Evolutionary conservation across 2,113 vertebrate genomes (phyloP), one percentile per base, ranked within the genome.

Genomic region (Gavia stellata): DNA sequence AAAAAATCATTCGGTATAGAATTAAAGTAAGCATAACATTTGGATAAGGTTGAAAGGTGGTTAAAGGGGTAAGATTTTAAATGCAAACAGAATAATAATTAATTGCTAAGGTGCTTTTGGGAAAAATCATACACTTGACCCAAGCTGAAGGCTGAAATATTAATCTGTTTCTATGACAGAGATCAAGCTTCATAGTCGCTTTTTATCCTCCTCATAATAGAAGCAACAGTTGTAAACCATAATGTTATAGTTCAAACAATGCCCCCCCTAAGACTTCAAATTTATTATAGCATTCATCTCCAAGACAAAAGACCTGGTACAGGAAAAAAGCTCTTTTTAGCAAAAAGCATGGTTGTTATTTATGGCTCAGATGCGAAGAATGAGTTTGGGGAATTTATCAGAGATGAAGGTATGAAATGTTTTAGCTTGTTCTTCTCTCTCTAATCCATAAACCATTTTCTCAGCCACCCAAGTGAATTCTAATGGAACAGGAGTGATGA

Each of bases 401-500:
- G 98, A 98, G 98, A 98, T 98, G 98, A 98, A 98, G 97, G 98
- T 98, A 98, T 98, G 98, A 98, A 99, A 98, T 98, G 98, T 98
- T 98, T 98, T 98, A 98, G 98, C 98, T 98, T 98, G 98, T 98
- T 98, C 98, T 98, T 98, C 98, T 98, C 98, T 98, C 98, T 98
- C 98, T 98, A 98, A 98, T 98, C 98, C 98, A 98, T 98, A 98
- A 98, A 98, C 98, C 98, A 98, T 98, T 98, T 98, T 98, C 98
- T 97, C 98, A 98, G 98, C 98, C 98, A 98, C 98, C 98, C 98
- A 98, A 98, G 98, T 98, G 98, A 99, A 98, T 98, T 98, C 98
- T 98, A 98, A 99, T 98, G 98, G 98, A 98, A 98, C 98, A 98
- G 97, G 94, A 98, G 97, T 98, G 98, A 98, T 98, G 98, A 98